Evolutionary conservation across 2,888 invertebrate genomes (phyloP), one percentile per base, ranked within the genome.

Genomic region (Steromphala cineraria): DNA sequence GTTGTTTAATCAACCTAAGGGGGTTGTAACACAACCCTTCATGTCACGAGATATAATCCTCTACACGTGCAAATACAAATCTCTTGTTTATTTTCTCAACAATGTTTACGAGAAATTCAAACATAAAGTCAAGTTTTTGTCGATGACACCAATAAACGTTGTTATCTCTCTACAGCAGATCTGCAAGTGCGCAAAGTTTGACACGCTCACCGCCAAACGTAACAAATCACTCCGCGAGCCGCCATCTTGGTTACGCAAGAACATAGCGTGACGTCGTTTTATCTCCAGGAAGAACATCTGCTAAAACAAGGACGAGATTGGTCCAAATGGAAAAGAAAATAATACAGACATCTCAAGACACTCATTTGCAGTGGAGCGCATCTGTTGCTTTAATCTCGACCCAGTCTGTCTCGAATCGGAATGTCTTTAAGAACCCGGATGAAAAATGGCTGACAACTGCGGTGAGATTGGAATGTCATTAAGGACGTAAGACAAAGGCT

Each of bases 221-320:
- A 71, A 71, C 71, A 71, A 71, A 71, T 71, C 71, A 71, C 71
- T 62, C 71, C 71, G 40, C 71, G 10, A n/a, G 28, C 71, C n/a
- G 71, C 71, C 71, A 71, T 71, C 28, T 71, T 71, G 71, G 71
- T 71, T 71, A 36, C 71, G 71, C 71, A 71, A 71, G n/a, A 15
- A 71, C 19, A 36, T 71, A n/a, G 71, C 71, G 71, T 71, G 71
- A 71, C 71, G 71, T 36, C 19, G 28, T 36, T 40, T 71, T 71
- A 71, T 71, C 71, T 40, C n/a, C 10, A 40, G 71, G 31, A 36
- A 36, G 19, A 71, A 71, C 71, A 71, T 71, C 71, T 71, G 71
- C 40, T 71, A 19, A 71, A 71, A 71, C 71, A 71, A 17, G 71
- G 0, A n/a, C 15, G 19, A 40, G 71, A 46, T 62, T 28, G 62